phyloP scores from a whole-genome alignment of 2,797 vertebrate genomes.

The Schizopygopsis malacanthus region DNA sequence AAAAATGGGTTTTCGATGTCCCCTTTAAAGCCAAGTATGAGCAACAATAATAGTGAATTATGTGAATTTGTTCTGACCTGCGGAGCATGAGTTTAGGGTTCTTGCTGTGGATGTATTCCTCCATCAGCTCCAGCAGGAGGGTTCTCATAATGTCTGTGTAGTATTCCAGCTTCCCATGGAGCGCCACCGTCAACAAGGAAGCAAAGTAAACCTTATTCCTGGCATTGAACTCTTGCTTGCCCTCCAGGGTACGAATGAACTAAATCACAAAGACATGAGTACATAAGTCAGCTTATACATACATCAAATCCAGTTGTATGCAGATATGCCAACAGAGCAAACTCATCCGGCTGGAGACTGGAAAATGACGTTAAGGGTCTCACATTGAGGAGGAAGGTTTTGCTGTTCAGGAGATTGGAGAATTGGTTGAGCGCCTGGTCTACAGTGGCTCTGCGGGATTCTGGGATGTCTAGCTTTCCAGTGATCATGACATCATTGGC shows the following conservation, averaged over 20 bases:
- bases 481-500: conserved; percentile 98
- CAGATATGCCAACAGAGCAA: neutral
- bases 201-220: conserved; percentile 87
- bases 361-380: conserved; percentile 70
- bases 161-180: conserved; percentile 89
- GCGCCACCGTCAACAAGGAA: conserved; percentile 85
- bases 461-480: conserved; percentile 91
- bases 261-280: conserved; percentile 59
- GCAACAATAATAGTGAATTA: neutral
- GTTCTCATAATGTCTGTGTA: conserved; percentile 91
- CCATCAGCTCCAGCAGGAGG: conserved; percentile 87
- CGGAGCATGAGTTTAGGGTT: conserved; percentile 90
- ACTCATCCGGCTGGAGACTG: neutral
- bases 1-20: neutral
- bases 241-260: conserved; percentile 89
- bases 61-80: conserved; percentile 71
- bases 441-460: conserved; percentile 82
- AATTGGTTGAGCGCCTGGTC: conserved; percentile 94
- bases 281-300: neutral
- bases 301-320: neutral
- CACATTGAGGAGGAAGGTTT: conserved; percentile 98
- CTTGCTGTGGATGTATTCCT: conserved; percentile 85
- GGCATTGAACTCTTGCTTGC: conserved; percentile 86
- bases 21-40: neutral
- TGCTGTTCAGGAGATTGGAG: conserved; percentile 97